phyloP scores from a whole-genome alignment of 2,888 invertebrate species.

The Criorhina ranunculi region DNA sequence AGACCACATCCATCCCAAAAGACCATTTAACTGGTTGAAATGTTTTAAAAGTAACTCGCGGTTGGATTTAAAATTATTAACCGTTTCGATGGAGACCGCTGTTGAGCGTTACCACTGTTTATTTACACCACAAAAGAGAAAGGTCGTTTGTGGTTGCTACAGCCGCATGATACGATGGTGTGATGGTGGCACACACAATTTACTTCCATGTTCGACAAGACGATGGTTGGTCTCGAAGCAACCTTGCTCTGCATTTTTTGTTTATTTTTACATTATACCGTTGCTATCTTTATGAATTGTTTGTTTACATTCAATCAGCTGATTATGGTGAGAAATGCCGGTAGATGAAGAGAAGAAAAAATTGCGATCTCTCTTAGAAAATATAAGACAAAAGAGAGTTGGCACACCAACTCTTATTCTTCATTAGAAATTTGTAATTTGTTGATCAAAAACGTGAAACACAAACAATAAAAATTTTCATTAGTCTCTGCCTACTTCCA shows the following conservation, averaged over 20 bases:
- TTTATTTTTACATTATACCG: slow-evolving; percentile 1
- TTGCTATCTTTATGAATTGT: not conserved
- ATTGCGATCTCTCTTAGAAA: slow-evolving; percentile 33
- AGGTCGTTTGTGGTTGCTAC: slow-evolving; percentile 70
- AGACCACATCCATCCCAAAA: slow-evolving; percentile 3
- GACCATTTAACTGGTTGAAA: slow-evolving; percentile 43
- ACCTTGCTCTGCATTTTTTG: slow-evolving; percentile 69
- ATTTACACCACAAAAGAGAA: slow-evolving; percentile 67
- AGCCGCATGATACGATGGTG: slow-evolving; percentile 15
- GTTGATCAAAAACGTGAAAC: not conserved
- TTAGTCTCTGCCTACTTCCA: slow-evolving; percentile 79
- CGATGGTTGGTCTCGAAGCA: slow-evolving; percentile 42
- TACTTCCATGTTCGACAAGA: slow-evolving; percentile 58
- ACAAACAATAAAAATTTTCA: not conserved
- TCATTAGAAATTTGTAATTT: slow-evolving; percentile 9
- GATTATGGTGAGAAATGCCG: slow-evolving; percentile 49
- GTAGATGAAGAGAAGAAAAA: slow-evolving; percentile 51
- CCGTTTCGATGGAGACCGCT: slow-evolving; percentile 74
- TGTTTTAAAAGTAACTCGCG: slow-evolving; percentile 42
- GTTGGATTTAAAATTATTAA: slow-evolving; percentile 49
- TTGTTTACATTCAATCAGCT: slow-evolving; percentile 73
- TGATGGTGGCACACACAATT: slow-evolving; percentile 25
- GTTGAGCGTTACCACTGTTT: slow-evolving; percentile 67
- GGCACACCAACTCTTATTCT: slow-evolving; percentile 47
- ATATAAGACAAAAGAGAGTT: slow-evolving; percentile 33